Evolutionary conservation across 2,888 invertebrate genomes (phyloP).

Genomic region (Drosophila pegasa): DNA sequence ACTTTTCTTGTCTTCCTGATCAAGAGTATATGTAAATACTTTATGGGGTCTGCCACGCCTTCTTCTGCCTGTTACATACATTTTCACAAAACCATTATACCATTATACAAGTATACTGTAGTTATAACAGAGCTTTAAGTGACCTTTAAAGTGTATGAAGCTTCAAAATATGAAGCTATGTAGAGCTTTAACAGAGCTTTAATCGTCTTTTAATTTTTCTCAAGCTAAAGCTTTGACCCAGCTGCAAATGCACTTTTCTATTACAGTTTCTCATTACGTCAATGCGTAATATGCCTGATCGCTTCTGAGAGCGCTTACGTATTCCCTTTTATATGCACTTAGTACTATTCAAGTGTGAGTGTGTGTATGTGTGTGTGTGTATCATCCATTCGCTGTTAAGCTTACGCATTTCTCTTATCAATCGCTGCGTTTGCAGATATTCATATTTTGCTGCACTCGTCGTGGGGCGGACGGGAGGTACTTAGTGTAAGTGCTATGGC

Average conservation of each 20-base stretch:
- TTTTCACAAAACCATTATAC: too few species aligned
- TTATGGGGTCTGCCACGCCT: too few species aligned
- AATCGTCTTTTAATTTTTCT: not conserved
- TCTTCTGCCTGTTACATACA: too few species aligned
- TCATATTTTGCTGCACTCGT: conserved; percentile 41
- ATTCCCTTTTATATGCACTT: conserved; percentile 32
- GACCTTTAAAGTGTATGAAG: too few species aligned
- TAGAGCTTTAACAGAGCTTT: not conserved
- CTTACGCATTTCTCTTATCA: conserved; percentile 15
- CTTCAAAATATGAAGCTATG: not conserved
- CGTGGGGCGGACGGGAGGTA: conserved; percentile 21
- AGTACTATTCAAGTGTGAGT: conserved; percentile 12
- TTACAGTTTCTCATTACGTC: not conserved
- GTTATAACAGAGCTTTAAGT: too few species aligned
- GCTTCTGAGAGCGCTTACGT: conserved; percentile 1
- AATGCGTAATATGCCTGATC: not conserved
- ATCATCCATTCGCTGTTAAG: not conserved
- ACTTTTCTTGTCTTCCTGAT: too few species aligned
- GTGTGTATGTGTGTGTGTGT: not conserved
- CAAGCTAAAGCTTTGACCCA: not conserved
- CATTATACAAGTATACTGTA: too few species aligned
- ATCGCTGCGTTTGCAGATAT: conserved; percentile 51
- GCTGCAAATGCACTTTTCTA: not conserved
- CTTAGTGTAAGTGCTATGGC: conserved; percentile 60
- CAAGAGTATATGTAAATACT: too few species aligned